phyloP scores from a whole-genome alignment of 92 coral and sea anemone species.

The Actinostola sp. region DNA sequence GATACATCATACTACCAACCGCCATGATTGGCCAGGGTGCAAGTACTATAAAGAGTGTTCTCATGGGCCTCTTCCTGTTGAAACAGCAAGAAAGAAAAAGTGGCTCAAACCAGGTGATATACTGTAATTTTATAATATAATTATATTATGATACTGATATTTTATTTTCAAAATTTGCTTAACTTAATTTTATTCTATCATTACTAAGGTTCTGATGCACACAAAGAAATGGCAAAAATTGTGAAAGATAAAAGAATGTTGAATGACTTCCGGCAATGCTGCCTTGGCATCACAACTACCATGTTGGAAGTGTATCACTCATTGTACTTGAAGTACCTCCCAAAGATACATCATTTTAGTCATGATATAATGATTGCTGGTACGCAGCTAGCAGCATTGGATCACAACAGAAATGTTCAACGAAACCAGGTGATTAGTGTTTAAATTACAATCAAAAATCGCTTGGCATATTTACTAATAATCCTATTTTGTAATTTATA shows the following conservation, averaged over 20 bases:
- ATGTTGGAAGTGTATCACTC: conserved; percentile 48
- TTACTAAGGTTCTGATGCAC: conserved; percentile 35
- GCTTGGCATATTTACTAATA: not conserved
- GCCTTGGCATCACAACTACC: conserved; percentile 28
- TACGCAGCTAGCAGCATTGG: conserved; percentile 49
- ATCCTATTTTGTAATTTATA: not conserved
- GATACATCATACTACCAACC: conserved; percentile 9
- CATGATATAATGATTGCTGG: conserved; percentile 45
- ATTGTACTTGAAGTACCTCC: conserved; percentile 45
- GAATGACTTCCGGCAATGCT: conserved; percentile 16
- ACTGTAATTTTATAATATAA: too few species aligned
- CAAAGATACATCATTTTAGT: conserved; percentile 36
- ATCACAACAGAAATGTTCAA: conserved; percentile 44
- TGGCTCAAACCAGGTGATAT: conserved; percentile 37
- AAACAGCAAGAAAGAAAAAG: conserved; percentile 7
- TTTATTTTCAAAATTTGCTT: too few species aligned
- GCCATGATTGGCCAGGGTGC: conserved; percentile 35
- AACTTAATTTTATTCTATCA: too few species aligned
- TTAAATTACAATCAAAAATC: not conserved
- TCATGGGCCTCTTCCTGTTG: conserved; percentile 21
- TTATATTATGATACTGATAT: too few species aligned
- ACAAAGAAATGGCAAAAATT: conserved; percentile 27
- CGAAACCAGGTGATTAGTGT: conserved; percentile 35
- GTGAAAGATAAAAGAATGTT: conserved; percentile 23
- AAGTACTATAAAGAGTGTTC: conserved; percentile 20